phyloP scores from a whole-genome alignment of 2,888 invertebrate genomes.

The Agrochola lychnidis region DNA sequence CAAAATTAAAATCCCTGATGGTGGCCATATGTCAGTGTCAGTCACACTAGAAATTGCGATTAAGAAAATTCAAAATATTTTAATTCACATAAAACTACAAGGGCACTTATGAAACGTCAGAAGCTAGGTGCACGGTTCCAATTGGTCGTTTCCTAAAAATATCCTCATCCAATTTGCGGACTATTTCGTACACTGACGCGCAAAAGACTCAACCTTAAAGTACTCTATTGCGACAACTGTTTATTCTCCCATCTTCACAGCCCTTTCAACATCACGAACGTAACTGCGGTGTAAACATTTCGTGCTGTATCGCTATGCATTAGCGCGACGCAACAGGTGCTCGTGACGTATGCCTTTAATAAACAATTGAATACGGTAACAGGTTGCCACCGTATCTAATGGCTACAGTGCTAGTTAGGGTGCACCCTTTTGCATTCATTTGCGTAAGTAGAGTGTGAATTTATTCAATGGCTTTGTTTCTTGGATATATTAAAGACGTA shows the following conservation, averaged over 20 bases:
- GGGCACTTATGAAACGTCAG: too few species aligned
- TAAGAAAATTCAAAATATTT: not conserved
- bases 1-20: too few species aligned
- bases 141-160: not conserved
- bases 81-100: too few species aligned
- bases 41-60: too few species aligned
- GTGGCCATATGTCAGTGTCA: too few species aligned
- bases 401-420: conserved; percentile 32
- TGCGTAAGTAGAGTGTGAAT: conserved; percentile 1
- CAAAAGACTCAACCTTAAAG: not conserved
- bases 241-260: conserved; percentile 17
- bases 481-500: not conserved
- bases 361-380: conserved; percentile 61
- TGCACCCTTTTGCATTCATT: conserved; percentile 54
- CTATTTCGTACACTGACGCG: not conserved
- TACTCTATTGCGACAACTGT: conserved; percentile 4
- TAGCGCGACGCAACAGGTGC: conserved; percentile 61
- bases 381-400: conserved; percentile 52
- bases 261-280: conserved; percentile 25
- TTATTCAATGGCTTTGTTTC: not conserved
- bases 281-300: conserved; percentile 39
- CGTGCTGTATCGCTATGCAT: conserved; percentile 48
- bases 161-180: not conserved
- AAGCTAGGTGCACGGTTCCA: too few species aligned
- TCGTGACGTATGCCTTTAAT: conserved; percentile 53